phyloP scores from a whole-genome alignment of 1,140 invertebrate genomes.

The Leptoteleia sp. region DNA sequence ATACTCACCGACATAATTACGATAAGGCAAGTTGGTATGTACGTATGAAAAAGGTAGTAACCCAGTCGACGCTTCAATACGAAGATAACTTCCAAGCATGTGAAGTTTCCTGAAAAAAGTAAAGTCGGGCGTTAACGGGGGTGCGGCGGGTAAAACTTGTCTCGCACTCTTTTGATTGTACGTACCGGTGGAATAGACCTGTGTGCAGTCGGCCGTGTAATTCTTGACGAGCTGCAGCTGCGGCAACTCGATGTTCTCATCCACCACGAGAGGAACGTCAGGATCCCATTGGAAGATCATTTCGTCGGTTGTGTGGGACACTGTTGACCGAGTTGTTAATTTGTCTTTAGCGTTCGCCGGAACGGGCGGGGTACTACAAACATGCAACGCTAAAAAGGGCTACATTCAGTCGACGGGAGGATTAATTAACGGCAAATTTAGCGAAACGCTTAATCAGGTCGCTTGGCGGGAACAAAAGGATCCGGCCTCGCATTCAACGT shows the following conservation, averaged over 20 bases:
- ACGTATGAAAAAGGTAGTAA: constrained; percentile 94
- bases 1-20: constrained; percentile 91
- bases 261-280: constrained; percentile 92
- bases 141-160: too few relatives aligned
- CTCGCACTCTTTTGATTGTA: constrained; percentile 9
- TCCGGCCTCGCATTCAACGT: constrained; percentile 1
- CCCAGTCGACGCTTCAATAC: constrained; percentile 91
- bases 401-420: constrained; percentile 12
- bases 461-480: constrained; percentile 33
- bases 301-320: constrained; percentile 94
- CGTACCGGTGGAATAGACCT: constrained; percentile 91
- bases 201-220: constrained; percentile 92
- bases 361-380: constrained; percentile 10
- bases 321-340: constrained; percentile 81
- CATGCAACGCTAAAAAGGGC: constrained; percentile 12
- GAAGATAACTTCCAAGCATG: constrained; percentile 92
- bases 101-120: constrained; percentile 88
- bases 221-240: constrained; percentile 92
- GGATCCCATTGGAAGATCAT: constrained; percentile 95
- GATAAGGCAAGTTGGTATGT: constrained; percentile 92
- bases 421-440: constrained; percentile 33
- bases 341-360: constrained; percentile 39
- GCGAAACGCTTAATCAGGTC: constrained; percentile 47
- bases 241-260: constrained; percentile 92
- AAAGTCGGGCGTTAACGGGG: too few relatives aligned